Percentiles rank a stretch among this genome's conserved stretches.
These are phyloP conservation scores for Prochilodus magdalenae DNA, from an alignment of 2,113 vertebrate genomes.

Conservation along the genomic window DNA sequence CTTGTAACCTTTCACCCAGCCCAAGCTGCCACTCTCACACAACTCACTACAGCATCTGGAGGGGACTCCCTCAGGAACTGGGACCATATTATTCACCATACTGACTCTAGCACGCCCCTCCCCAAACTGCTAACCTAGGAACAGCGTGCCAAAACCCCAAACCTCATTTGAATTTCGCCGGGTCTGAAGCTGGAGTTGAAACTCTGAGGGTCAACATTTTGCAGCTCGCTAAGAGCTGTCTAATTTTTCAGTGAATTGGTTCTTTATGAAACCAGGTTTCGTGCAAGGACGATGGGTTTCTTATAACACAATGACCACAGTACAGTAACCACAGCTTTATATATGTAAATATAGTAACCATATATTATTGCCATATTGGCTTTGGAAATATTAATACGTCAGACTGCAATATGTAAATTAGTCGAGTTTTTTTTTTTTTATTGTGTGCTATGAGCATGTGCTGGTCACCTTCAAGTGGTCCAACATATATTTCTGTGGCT, in stretches of 20 bases:
- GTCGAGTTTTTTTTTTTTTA: no score
- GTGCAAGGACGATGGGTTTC: not conserved
- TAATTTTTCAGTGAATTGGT: not conserved
- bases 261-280: no score
- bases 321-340: not conserved
- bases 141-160: not conserved
- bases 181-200: not conserved
- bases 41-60: conserved; percentile 49
- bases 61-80: conserved; percentile 40
- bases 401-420: not conserved
- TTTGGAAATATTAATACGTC: not conserved
- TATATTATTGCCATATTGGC: not conserved
- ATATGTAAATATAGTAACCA: not conserved
- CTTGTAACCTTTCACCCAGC: conserved; percentile 50
- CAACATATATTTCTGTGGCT: not conserved
- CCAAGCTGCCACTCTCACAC: conserved; percentile 44
- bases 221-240: not conserved
- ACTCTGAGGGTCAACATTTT: not conserved
- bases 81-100: conserved; percentile 37
- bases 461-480: not conserved
- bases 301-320: not conserved
- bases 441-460: not conserved
- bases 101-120: conserved; percentile 25
- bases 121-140: conserved; percentile 18
- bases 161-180: conserved; percentile 10